Conservation (phyloP, 2,797 vertebrate species). For the Falco peregrinus region DNA sequence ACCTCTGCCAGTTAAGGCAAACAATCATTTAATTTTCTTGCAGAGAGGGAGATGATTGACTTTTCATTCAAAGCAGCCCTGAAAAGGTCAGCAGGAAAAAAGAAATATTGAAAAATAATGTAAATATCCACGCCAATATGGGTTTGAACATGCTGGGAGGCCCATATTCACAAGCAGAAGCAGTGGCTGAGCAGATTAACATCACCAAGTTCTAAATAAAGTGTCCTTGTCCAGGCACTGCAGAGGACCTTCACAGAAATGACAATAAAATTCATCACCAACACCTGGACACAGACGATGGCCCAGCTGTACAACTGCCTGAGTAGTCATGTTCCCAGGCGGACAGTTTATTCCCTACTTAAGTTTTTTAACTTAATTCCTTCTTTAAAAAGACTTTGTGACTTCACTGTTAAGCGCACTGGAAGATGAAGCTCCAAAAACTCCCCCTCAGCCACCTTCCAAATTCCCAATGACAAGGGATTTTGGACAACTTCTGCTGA, state of each 20-base stretch:
- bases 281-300: accelerated
- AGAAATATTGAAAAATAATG: neutral
- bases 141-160: accelerated
- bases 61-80: neutral
- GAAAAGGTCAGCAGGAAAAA: neutral
- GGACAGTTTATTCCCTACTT: neutral
- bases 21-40: neutral
- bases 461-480: neutral
- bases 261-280: neutral
- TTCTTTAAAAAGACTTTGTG: neutral
- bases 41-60: neutral
- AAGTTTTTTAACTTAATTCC: neutral
- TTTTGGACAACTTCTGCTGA: neutral
- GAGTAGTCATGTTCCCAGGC: neutral
- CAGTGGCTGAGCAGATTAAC: neutral
- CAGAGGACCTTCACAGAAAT: neutral
- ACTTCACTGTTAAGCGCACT: neutral
- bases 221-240: neutral
- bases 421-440: neutral
- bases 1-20: neutral
- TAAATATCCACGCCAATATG: neutral
- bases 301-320: neutral
- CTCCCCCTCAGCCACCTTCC: neutral
- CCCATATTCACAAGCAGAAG: neutral
- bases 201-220: neutral